A percentile compares a stretch with the other conserved stretches of the same genome.
Evolutionary conservation across 2,797 vertebrate species (phyloP).

Genomic region (Notamacropus eugenii): DNA sequence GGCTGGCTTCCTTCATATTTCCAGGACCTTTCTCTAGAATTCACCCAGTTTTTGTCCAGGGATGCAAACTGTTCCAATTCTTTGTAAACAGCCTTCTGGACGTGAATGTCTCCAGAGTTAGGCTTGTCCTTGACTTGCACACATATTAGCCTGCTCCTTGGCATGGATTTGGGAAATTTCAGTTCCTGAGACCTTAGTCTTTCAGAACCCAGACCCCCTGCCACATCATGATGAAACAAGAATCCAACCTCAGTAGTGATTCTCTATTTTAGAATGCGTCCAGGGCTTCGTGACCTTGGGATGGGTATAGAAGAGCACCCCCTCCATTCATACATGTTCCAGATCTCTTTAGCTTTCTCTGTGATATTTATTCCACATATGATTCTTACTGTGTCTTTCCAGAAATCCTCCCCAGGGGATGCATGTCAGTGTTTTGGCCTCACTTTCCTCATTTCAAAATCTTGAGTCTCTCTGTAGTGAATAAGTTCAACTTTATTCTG

Average conservation of each 20-base stretch:
- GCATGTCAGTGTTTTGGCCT: background rate
- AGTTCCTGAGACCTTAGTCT: background rate
- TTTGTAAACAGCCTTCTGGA: background rate
- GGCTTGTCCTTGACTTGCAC: no score
- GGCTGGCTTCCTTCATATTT: conserved; percentile 41
- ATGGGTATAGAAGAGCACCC: no score
- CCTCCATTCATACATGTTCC: no score
- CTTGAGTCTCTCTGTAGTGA: background rate
- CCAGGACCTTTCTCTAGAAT: conserved; percentile 13
- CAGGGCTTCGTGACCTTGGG: background rate
- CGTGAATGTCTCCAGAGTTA: background rate
- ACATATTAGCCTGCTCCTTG: background rate
- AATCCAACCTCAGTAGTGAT: no score
- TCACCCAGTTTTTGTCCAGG: background rate
- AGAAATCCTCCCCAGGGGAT: background rate
- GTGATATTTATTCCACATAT: background rate
- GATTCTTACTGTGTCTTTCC: background rate
- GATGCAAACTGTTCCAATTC: background rate
- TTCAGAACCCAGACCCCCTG: no score
- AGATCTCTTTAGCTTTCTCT: background rate
- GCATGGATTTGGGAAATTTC: background rate
- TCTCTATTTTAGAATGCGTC: background rate
- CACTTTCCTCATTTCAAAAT: background rate
- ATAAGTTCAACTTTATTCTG: background rate
- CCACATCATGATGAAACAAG: background rate